Base-by-base conservation (phyloP, 2,113 vertebrate species). In the Oryzias woworae region DNA sequence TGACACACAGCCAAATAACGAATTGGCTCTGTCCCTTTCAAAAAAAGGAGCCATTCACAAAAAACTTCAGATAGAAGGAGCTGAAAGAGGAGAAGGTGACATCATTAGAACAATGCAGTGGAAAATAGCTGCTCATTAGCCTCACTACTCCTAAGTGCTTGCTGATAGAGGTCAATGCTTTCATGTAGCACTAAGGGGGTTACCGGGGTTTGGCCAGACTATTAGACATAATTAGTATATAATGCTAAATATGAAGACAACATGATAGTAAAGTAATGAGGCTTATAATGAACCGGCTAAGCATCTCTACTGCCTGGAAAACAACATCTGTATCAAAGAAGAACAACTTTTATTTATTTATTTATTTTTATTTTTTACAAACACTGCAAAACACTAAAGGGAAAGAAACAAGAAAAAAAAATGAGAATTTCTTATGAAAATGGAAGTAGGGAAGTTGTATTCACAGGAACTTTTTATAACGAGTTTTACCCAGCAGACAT, bases 201-300 rank as follows among this genome's bases (percentile, higher is more conserved):
- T 75, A 43, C 54, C 60, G 50, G 7, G 36, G 53, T 72, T 71
- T 66, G 67, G 65, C 62, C 58, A 54, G 60, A 54, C 77, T 77
- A 87, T 87, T 85, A 83, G 22, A 69, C 61, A 54, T 77, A 83
- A 83, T 84, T 82, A 69, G 66, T 69, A 65, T 59, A 51, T 60
- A 44, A 81, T 65, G 66, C 47, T 28, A 61, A 67, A 68, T 73
- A 69, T 66, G 57, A 80, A 67, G 50, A 71, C 48, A 69, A 61
- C 46, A 71, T 50, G 58, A 83, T 73, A 60, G 74, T 73, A 62
- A 36, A 45, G 55, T 75, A 77, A 80, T 77, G 23, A 71, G 42
- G 65, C 15, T 43, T 55, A 18, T 76, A 74, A 69, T 80, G 67
- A 71, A 70, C 45, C 31, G 46, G 54, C 36, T 23, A 45, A 7